Percentiles rank a stretch among this genome's conserved stretches.
These are phyloP conservation scores for Euspilapteryx auroguttella DNA, from an alignment of 2,888 invertebrate species.

Conservation along the genomic window DNA sequence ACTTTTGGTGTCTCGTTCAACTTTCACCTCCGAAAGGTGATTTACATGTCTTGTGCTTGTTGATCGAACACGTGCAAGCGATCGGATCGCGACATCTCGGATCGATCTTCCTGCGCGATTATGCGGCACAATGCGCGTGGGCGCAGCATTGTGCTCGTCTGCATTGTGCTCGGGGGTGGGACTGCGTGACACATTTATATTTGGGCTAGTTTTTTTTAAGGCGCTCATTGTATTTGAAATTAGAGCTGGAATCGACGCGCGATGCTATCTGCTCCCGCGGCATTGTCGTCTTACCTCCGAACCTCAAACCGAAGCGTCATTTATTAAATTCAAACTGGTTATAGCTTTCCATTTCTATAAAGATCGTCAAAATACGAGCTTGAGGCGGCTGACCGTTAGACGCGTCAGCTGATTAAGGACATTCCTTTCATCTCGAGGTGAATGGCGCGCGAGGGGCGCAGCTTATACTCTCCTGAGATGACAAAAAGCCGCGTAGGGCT, in stretches of 20 bases:
- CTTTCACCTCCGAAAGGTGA: conserved; percentile 52
- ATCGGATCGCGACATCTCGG: conserved; percentile 20
- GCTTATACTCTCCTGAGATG: too few species aligned
- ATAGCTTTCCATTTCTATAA: conserved; percentile 46
- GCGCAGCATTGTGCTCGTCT: conserved; percentile 36
- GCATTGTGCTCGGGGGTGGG: conserved; percentile 55
- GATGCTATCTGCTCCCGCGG: conserved; percentile 55
- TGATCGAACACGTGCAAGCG: conserved; percentile 17
- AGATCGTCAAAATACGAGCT: conserved; percentile 21
- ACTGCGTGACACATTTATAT: conserved; percentile 59
- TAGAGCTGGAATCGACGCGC: conserved; percentile 52
- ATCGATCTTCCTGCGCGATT: conserved; percentile 35
- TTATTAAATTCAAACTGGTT: conserved; percentile 32
- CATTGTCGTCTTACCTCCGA: conserved; percentile 34
- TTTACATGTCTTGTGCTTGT: conserved; percentile 31
- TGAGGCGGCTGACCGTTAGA: conserved; percentile 13
- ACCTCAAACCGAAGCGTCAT: neutral
- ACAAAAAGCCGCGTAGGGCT: conserved; percentile 36
- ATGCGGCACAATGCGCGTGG: conserved; percentile 22
- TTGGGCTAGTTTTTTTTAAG: conserved; percentile 48
- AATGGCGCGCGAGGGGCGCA: conserved; percentile 28
- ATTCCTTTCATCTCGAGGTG: conserved; percentile 45
- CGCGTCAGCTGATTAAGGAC: conserved; percentile 42
- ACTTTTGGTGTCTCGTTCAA: conserved; percentile 47
- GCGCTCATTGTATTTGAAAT: conserved; percentile 55